Base-by-base conservation (phyloP, 2,113 vertebrate species). In the Halcyon malimbica region DNA sequence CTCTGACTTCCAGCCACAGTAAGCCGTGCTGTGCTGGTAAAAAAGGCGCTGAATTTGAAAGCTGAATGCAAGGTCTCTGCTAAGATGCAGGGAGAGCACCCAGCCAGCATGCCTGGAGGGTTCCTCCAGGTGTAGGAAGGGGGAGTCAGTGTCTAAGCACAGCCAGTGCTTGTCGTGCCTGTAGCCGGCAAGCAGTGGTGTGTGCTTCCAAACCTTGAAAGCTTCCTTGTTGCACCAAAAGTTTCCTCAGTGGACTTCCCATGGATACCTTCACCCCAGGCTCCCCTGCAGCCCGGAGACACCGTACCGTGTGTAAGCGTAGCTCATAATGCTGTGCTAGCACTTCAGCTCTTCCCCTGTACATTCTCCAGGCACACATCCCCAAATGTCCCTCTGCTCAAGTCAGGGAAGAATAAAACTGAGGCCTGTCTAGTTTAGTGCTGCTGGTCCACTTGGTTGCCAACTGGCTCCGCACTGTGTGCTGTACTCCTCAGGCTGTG, bases 51-150 rank as follows among this genome's bases (percentile, higher is more conserved):
- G 70, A 65, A 85, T 83, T 89, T 92, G 71, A 86, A 93, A 91
- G 37, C 5, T 82, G 77, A 16, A 41, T 74, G 37, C 37, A 65
- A 59, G 68, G 41, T 59, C 46, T 71, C 42, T 68, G 11, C 56
- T 63, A 41, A 83, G 33, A 20, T 1, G 1, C 14, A 37, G 63
- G n/a, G 10, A 0, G 0, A 71, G 51, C 23, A 33, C 8, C 6
- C 51, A 60, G 51, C 17, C 16, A 0, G 5, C 7, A 15, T 13
- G 16, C 26, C 14, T 57, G 48, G 33, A 19, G 7, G 53, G 42
- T 73, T 90, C 28, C 4, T 65, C 9, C 19, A 6, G 29, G 15
- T 53, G 28, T 16, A 62, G n/a, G 13, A 31, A 44, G 26, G 16
- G 23, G 25, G 3, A n/a, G 33, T 87, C 13, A 1, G 9, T 57